Evolutionary conservation across 1,140 invertebrate species (phyloP).

Genomic region (Neoseiulus cucumeris): DNA sequence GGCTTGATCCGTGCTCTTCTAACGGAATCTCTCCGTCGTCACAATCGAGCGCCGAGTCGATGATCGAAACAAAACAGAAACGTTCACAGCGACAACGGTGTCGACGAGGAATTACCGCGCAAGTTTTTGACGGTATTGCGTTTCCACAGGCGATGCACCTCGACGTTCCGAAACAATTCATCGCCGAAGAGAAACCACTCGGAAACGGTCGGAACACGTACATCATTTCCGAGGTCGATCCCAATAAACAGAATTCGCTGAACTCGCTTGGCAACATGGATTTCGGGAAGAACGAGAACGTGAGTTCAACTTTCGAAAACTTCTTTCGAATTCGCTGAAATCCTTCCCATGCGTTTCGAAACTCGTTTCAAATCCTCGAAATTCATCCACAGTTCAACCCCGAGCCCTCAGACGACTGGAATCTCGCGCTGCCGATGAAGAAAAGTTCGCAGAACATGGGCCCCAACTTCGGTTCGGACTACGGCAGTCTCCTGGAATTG

Average conservation of each 20-base stretch:
- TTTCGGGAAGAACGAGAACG: neutral
- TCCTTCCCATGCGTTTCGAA: neutral
- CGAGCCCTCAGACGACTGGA: neutral
- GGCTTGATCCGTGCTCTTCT: too few relatives aligned
- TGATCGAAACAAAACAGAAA: too few relatives aligned
- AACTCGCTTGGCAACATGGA: neutral
- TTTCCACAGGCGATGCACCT: neutral
- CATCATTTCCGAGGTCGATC: neutral
- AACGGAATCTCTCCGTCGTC: too few relatives aligned
- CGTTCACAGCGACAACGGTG: too few relatives aligned
- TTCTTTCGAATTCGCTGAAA: neutral
- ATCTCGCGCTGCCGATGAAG: neutral
- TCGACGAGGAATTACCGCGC: too few relatives aligned
- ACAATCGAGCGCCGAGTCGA: too few relatives aligned
- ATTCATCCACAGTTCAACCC: neutral
- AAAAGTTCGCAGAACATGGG: neutral
- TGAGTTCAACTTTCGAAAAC: neutral
- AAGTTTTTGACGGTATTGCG: neutral
- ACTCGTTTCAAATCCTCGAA: neutral
- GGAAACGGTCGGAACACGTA: constrained; percentile 3
- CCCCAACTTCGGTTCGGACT: neutral
- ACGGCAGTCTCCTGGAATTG: neutral
- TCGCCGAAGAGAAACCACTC: neutral
- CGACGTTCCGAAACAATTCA: neutral
- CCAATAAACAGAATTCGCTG: neutral